A percentile compares a stretch with the other conserved stretches of the same genome.
phyloP scores from a whole-genome alignment of 2,888 invertebrate species.

The Dorcus parallelipipedus region DNA sequence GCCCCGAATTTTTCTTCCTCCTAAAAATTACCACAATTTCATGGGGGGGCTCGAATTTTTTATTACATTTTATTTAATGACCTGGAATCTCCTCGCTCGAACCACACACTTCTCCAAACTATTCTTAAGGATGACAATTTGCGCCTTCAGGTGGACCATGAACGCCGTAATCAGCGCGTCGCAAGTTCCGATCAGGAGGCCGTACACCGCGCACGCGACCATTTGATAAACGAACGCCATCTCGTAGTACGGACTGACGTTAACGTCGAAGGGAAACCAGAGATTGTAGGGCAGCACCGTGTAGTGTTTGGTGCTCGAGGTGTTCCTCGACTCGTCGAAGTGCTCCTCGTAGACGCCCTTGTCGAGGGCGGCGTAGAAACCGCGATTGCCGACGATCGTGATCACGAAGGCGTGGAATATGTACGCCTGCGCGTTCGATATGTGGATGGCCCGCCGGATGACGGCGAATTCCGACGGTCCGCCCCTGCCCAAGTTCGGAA shows the following conservation, averaged over 20 bases:
- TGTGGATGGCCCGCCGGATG: conserved; percentile 10
- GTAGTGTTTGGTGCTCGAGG: background rate
- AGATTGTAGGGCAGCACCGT: conserved; percentile 17
- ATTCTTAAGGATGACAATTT: conserved; percentile 19
- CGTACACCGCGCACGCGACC: conserved; percentile 12
- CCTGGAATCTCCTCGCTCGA: conserved; percentile 3
- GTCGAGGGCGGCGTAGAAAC: conserved; percentile 14
- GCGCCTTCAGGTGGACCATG: conserved; percentile 21
- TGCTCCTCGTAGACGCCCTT: conserved; percentile 1
- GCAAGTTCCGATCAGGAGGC: conserved; percentile 16
- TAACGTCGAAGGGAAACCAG: conserved; percentile 21
- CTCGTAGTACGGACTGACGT: conserved; percentile 15
- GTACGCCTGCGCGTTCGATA: conserved; percentile 12
- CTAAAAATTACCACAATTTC: no score
- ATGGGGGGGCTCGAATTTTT: no score
- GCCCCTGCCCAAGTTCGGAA: conserved; percentile 16
- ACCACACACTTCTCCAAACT: conserved; percentile 15
- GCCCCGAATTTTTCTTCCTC: background rate
- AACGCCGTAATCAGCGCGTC: conserved; percentile 20
- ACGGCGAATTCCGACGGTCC: conserved; percentile 13
- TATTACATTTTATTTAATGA: background rate
- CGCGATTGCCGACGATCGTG: conserved; percentile 12
- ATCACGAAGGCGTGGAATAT: conserved; percentile 16
- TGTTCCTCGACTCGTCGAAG: background rate
- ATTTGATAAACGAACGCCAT: conserved; percentile 18